Evolutionary conservation across 2,113 vertebrate species (phyloP), one percentile per base, ranked within the genome.

Genomic region (Nerophis ophidion): DNA sequence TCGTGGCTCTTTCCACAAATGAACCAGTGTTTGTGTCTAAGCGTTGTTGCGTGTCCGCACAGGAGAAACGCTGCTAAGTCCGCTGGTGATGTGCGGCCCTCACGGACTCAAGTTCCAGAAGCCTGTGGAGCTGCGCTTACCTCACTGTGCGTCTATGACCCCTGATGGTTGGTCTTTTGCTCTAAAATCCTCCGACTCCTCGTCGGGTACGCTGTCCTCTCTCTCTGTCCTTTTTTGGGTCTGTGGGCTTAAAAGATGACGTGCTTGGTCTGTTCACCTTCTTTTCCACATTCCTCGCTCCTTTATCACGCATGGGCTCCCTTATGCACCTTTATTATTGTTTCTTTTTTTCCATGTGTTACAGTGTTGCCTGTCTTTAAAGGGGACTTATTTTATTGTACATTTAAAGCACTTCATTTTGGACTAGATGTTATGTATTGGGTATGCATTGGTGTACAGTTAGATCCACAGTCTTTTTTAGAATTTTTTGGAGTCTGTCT

Each of bases 121-220:
- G 89, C 97, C 96, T 0, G 96, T 98, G 92, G 96, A 99, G 91
- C 96, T 99, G 65, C 96, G 96, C 88, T 84, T 99, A 77, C 97
- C 96, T 92, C 96, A 99, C 77, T 99, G 96, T 96, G 96, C 97
- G 92, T 97, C 97, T 87, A 98, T 99, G 97, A 99, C 95, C 90
- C 97, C 97, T 93, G 97, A 99, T 94, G 95, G 96, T 98, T 99
- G 97, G 97, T 99, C 97, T 97, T 99, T 99, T 96, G 97, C 96
- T 98, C 97, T 99, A 95, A 99, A 98, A 98, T 98, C 95, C 92
- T 99, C 97, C 92, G 96, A 98, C 94, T 97, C 96, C 93, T 97
- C 94, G 94, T 97, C 95, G 95, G 97, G 96, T 98, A 98, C 81
- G 95, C 94, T 93, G 92, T 94, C 91, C 92, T 94, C 93, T 94